Evolutionary conservation across 2,888 invertebrate genomes (phyloP).

Genomic region (Thysanoteuthis rhombus): DNA sequence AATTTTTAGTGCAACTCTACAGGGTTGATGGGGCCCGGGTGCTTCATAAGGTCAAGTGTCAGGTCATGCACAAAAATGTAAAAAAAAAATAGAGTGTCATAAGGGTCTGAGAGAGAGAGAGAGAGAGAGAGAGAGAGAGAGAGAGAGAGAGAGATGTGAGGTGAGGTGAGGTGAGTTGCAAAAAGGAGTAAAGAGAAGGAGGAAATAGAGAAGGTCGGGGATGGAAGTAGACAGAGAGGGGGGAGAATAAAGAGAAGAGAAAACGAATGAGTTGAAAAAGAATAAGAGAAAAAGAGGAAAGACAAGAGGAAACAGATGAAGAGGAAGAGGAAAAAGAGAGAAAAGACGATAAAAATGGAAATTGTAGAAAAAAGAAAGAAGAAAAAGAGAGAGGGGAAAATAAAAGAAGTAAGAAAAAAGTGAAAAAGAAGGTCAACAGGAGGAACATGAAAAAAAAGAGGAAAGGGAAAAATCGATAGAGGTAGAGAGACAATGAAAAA

Average conservation of each 20-base stretch:
- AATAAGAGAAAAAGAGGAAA: not conserved
- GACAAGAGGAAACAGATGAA: not conserved
- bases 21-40: too few species aligned
- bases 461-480: not conserved
- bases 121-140: not conserved
- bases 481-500: too few species aligned
- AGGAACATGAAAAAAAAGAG: not conserved
- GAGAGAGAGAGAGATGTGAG: not conserved
- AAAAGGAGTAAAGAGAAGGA: not conserved
- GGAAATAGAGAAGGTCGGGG: not conserved
- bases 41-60: too few species aligned
- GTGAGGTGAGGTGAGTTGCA: not conserved
- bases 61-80: too few species aligned
- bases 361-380: not conserved
- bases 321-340: not conserved
- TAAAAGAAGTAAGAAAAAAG: not conserved
- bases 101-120: not conserved
- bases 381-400: not conserved
- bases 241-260: not conserved
- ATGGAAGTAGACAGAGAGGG: not conserved
- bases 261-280: not conserved
- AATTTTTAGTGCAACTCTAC: too few species aligned
- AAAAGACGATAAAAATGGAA: not conserved
- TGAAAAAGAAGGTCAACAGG: not conserved
- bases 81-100: too few species aligned